Evolutionary conservation across 2,113 vertebrate species (phyloP).

Genomic region (Pholis gunnellus): DNA sequence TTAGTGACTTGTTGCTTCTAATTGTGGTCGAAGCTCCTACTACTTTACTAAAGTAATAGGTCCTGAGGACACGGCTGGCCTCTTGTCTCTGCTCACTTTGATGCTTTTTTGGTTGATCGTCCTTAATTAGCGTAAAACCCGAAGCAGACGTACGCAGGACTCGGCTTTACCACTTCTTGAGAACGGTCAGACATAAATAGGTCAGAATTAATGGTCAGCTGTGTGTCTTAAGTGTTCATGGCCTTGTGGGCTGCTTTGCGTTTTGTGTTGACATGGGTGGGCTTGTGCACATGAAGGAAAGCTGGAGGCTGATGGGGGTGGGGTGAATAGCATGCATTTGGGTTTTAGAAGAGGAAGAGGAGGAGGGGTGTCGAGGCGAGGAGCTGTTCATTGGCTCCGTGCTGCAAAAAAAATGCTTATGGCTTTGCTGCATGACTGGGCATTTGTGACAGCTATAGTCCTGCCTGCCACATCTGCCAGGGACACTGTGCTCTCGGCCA

Average conservation of each 20-base stretch:
- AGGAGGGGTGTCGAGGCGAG: constrained; percentile 69
- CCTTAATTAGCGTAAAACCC: constrained; percentile 64
- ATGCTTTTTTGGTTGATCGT: constrained; percentile 62
- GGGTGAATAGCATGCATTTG: constrained; percentile 76
- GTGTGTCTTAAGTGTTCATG: constrained; percentile 67
- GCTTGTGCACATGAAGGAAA: constrained; percentile 68
- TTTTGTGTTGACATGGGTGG: constrained; percentile 77
- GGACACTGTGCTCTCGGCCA: constrained; percentile 66
- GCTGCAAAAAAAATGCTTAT: constrained; percentile 72
- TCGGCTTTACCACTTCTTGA: constrained; percentile 49
- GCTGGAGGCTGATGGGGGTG: constrained; percentile 78
- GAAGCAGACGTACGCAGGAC: constrained; percentile 46
- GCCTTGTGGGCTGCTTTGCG: constrained; percentile 64
- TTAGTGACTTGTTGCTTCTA: constrained; percentile 72
- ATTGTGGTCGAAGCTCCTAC: constrained; percentile 57
- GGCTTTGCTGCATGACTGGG: constrained; percentile 85
- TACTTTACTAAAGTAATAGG: constrained; percentile 47
- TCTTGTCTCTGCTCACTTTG: constrained; percentile 43
- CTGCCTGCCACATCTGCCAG: constrained; percentile 80
- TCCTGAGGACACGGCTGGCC: constrained; percentile 29
- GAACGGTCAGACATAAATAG: constrained; percentile 74
- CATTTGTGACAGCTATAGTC: constrained; percentile 83
- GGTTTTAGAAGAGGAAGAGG: constrained; percentile 71
- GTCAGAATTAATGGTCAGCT: constrained; percentile 81
- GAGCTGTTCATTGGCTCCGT: constrained; percentile 75